A percentile compares a stretch with the other conserved stretches of the same genome.
Conservation (phyloP, 2,888 invertebrate genomes). For the Xestia xanthographa region DNA sequence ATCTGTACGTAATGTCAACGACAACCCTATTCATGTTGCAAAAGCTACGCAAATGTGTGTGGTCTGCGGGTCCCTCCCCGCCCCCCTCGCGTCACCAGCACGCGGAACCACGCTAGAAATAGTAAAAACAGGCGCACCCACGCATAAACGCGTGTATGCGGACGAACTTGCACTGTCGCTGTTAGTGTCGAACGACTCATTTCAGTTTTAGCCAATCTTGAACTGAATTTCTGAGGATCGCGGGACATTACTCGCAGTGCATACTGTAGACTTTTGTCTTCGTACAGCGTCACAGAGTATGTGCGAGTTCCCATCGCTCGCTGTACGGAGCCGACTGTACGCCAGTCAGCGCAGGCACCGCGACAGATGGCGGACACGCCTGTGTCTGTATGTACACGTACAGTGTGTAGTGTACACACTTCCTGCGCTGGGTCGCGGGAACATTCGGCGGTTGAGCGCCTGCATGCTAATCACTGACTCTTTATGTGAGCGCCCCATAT, state of each 20-base stretch:
- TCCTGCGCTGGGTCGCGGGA: conserved; percentile 35
- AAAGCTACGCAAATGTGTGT: conserved; percentile 47
- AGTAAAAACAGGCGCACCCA: too few relatives aligned
- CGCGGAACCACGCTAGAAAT: too few relatives aligned
- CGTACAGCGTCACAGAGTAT: neutral
- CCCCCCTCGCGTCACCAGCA: too few relatives aligned
- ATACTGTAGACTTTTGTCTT: neutral
- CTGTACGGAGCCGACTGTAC: neutral
- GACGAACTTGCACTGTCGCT: too few relatives aligned
- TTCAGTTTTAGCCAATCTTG: neutral
- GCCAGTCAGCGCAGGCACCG: neutral
- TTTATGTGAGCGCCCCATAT: conserved; percentile 35
- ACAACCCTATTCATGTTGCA: conserved; percentile 1
- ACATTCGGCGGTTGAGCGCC: conserved; percentile 41
- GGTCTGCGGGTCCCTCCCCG: conserved; percentile 17
- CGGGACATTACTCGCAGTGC: neutral
- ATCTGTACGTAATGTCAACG: conserved; percentile 8
- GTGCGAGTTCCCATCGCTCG: neutral
- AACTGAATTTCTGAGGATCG: neutral
- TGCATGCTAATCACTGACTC: conserved; percentile 44
- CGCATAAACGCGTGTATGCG: too few relatives aligned
- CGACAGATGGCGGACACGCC: conserved; percentile 33
- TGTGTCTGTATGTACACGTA: neutral
- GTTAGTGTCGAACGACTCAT: neutral
- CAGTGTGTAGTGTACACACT: conserved; percentile 18